phyloP scores from a whole-genome alignment of 1,140 invertebrate genomes.

The Halyomorpha halys region DNA sequence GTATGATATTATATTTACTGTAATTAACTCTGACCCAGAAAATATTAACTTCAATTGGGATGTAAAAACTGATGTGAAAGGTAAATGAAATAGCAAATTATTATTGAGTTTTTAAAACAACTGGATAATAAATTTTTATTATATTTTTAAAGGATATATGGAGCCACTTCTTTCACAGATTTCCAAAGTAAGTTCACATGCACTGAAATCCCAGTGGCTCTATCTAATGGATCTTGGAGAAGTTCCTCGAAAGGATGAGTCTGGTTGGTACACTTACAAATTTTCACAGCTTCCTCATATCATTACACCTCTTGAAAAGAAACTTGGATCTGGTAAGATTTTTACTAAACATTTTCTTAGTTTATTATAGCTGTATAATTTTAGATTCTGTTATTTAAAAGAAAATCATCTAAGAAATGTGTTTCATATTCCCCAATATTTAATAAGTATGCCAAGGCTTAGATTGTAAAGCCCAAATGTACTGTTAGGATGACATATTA shows the following conservation, averaged over 20 bases:
- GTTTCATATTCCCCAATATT: too few relatives aligned
- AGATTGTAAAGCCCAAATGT: too few relatives aligned
- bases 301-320: slow-evolving; percentile 73
- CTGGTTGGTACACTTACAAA: slow-evolving; percentile 35
- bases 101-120: background rate
- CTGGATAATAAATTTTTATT: slow-evolving; percentile 6
- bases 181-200: slow-evolving; percentile 56
- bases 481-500: too few relatives aligned
- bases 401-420: too few relatives aligned
- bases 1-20: slow-evolving; percentile 65
- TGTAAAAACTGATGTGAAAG: slow-evolving; percentile 45
- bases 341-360: too few relatives aligned
- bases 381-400: too few relatives aligned
- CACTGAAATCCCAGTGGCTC: slow-evolving; percentile 77
- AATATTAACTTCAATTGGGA: slow-evolving; percentile 56
- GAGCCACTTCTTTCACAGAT: slow-evolving; percentile 58
- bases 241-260: slow-evolving; percentile 36
- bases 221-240: slow-evolving; percentile 70
- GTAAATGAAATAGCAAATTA: slow-evolving; percentile 35
- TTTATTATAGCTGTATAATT: too few relatives aligned
- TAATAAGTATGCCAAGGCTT: too few relatives aligned
- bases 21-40: slow-evolving; percentile 66
- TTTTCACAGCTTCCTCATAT: slow-evolving; percentile 55
- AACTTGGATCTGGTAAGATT: slow-evolving; percentile 48
- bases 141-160: slow-evolving; percentile 53